These are phyloP conservation scores for Liasis olivaceus DNA, from an alignment of 2,797 vertebrate species.

Conservation along the genomic window DNA sequence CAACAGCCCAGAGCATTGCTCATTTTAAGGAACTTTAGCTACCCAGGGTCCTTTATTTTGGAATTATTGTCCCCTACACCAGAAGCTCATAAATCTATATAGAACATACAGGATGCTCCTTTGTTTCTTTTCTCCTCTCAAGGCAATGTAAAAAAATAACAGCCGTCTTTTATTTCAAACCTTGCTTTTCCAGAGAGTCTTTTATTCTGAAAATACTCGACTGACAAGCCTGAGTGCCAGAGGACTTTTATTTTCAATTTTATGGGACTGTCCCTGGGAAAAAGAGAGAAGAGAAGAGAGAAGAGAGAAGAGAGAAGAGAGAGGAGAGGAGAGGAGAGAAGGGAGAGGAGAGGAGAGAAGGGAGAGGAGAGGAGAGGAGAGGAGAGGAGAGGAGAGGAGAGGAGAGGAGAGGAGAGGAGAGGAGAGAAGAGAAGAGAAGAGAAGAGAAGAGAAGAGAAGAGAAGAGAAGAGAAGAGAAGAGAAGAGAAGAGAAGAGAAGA, in stretches of 20 bases:
- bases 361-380: fast-evolving
- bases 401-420: too few species aligned
- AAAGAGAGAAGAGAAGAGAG: not conserved
- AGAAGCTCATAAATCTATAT: not conserved
- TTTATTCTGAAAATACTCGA: constrained; percentile 5
- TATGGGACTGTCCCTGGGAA: not conserved
- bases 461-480: too few species aligned
- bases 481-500: too few species aligned
- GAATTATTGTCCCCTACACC: not conserved
- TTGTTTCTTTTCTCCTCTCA: not conserved
- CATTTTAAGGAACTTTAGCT: not conserved
- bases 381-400: not conserved
- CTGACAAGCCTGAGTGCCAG: not conserved
- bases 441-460: not conserved
- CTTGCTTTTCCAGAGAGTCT: not conserved
- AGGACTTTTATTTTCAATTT: not conserved
- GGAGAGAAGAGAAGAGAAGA: too few species aligned
- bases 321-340: too few species aligned
- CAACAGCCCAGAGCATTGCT: not conserved
- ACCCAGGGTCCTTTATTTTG: not conserved
- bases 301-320: too few species aligned
- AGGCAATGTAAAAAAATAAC: not conserved
- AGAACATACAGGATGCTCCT: too few species aligned
- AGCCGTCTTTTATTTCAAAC: not conserved
- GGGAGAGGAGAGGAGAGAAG: too few species aligned